Conservation (phyloP, 2,888 invertebrate genomes). For the Conus canariensis region DNA sequence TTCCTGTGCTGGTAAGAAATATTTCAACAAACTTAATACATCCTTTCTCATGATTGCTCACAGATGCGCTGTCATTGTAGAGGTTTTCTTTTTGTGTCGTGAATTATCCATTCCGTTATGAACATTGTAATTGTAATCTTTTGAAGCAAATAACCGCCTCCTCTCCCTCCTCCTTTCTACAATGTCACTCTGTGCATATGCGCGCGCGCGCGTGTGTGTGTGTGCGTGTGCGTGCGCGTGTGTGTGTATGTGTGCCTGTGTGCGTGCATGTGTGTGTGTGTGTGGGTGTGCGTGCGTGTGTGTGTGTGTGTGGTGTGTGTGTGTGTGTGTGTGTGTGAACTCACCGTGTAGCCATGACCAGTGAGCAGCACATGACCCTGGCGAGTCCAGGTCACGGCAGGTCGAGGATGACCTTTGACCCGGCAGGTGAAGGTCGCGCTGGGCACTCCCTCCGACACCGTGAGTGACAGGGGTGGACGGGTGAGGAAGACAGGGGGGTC, state of each 20-base stretch:
- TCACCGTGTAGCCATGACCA: slow-evolving; percentile 65
- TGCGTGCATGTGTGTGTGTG: background rate
- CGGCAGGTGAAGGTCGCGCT: slow-evolving; percentile 82
- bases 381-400: slow-evolving; percentile 75
- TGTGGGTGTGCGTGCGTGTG: background rate
- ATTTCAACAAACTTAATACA: no score
- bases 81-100: no score
- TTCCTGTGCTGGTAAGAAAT: no score
- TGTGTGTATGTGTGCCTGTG: no score
- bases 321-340: background rate
- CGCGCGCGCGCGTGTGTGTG: background rate
- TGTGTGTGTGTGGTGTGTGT: background rate
- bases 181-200: no score
- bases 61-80: no score
- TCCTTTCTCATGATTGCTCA: no score
- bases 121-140: no score
- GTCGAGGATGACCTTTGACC: slow-evolving; percentile 77
- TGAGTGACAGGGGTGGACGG: slow-evolving; percentile 80
- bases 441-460: slow-evolving; percentile 82
- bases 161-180: no score
- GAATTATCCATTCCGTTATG: no score
- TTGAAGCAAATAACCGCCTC: no score
- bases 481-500: slow-evolving; percentile 81
- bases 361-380: slow-evolving; percentile 62
- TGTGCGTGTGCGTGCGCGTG: background rate